Conservation (phyloP, 1,140 invertebrate genomes). For the Dermatophagoides farinae region DNA sequence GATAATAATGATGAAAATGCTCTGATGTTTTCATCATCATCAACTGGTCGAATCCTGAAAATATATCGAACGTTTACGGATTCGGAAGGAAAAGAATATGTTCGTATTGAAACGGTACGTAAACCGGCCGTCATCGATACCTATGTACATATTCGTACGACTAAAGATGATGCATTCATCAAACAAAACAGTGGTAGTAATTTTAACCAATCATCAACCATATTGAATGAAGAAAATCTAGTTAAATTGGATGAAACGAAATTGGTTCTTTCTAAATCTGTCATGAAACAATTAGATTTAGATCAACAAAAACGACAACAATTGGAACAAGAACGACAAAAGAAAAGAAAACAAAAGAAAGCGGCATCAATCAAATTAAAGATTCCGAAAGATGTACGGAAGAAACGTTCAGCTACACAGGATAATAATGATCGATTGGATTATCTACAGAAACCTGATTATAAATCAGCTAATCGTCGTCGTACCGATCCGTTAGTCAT, state of each 20-base stretch:
- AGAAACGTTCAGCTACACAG: constrained; percentile 35
- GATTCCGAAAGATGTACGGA: constrained; percentile 54
- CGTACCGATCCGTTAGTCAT: constrained; percentile 90
- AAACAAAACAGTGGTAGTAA: constrained; percentile 42
- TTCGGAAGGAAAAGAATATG: constrained; percentile 71
- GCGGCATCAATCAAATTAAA: constrained; percentile 42
- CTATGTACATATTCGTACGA: constrained; percentile 81
- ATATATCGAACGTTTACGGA: constrained; percentile 86
- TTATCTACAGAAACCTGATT: constrained; percentile 64
- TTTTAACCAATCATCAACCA: not conserved
- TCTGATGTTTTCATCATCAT: constrained; percentile 8
- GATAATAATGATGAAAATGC: constrained; percentile 18
- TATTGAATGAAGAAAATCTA: constrained; percentile 46
- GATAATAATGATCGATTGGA: constrained; percentile 48
- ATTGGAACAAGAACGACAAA: not conserved
- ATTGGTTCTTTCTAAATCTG: constrained; percentile 22
- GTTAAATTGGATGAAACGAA: constrained; percentile 66
- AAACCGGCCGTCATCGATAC: constrained; percentile 87
- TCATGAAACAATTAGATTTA: constrained; percentile 49
- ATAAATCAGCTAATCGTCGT: constrained; percentile 65
- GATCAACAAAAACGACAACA: constrained; percentile 23
- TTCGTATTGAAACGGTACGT: constrained; percentile 75
- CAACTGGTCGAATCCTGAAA: constrained; percentile 49
- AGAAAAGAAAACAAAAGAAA: too few species aligned
- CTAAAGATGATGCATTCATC: constrained; percentile 83